These are phyloP conservation scores for Aphis craccivora DNA, from an alignment of 1,140 invertebrate species.

Conservation along the genomic window DNA sequence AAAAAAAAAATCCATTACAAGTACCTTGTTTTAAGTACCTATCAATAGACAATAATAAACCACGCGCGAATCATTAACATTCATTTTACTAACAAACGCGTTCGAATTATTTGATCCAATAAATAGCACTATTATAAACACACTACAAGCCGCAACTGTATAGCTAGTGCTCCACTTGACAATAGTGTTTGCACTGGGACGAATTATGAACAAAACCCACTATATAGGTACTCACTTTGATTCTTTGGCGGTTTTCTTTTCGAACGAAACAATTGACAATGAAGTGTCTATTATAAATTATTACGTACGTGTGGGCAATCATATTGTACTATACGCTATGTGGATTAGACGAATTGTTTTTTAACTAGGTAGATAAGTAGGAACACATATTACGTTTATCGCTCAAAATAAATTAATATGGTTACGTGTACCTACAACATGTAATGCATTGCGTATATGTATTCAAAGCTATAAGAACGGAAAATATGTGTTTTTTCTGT, in stretches of 20 bases:
- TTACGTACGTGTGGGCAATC: not conserved
- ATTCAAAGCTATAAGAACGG: not conserved
- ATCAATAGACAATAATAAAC: constrained; percentile 6
- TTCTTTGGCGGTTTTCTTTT: not conserved
- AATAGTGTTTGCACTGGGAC: constrained; percentile 1
- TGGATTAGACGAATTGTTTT: not conserved
- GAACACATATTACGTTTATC: not conserved
- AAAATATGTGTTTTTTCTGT: not conserved
- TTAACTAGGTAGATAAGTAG: not conserved
- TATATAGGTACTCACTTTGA: not conserved
- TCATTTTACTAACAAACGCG: not conserved
- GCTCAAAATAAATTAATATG: not conserved
- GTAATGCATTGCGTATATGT: not conserved
- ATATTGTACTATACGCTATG: not conserved
- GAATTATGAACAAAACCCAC: constrained; percentile 3
- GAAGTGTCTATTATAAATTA: not conserved
- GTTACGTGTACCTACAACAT: not conserved
- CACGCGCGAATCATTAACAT: not conserved
- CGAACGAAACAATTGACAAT: not conserved
- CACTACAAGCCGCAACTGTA: not conserved
- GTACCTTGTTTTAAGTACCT: constrained; percentile 8
- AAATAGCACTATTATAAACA: constrained; percentile 1
- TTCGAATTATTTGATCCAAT: not conserved
- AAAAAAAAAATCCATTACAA: not conserved
- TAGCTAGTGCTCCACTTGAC: constrained; percentile 5